phyloP scores from a whole-genome alignment of 1,140 invertebrate genomes.

The Octopus bimaculoides region DNA sequence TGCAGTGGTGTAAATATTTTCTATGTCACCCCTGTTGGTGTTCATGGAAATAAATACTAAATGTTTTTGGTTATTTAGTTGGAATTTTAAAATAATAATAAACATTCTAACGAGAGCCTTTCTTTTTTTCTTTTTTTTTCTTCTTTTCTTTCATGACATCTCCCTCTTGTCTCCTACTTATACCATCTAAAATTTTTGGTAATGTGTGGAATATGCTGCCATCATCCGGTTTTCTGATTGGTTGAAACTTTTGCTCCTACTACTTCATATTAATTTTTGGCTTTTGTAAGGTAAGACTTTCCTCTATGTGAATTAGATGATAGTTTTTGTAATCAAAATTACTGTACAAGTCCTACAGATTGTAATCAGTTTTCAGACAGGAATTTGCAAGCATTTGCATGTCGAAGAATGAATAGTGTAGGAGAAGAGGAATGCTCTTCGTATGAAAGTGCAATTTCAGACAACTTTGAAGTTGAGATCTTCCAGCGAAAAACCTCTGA shows the following conservation, averaged over 20 bases:
- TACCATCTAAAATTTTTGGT: not conserved
- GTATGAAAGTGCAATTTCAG: not conserved
- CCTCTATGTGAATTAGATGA: slow-evolving; percentile 24
- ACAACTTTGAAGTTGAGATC: too few species aligned
- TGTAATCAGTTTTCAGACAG: not conserved
- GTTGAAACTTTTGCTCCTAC: not conserved
- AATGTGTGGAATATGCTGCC: not conserved
- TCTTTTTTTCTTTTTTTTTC: slow-evolving; percentile 20
- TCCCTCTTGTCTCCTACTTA: slow-evolving; percentile 9
- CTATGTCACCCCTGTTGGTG: too few species aligned
- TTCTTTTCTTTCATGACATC: slow-evolving; percentile 29
- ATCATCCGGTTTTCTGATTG: slow-evolving; percentile 10
- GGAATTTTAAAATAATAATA: too few species aligned
- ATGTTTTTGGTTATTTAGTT: too few species aligned
- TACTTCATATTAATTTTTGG: slow-evolving; percentile 28
- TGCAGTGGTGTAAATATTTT: too few species aligned
- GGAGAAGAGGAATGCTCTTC: not conserved
- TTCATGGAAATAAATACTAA: too few species aligned
- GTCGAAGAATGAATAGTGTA: not conserved
- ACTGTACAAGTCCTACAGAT: not conserved
- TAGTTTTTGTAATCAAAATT: slow-evolving; percentile 32
- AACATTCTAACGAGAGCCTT: too few species aligned
- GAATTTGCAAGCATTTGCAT: too few species aligned
- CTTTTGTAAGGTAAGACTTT: slow-evolving; percentile 52
- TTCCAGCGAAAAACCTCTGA: too few species aligned